Base-by-base conservation (phyloP, 1,140 invertebrate species). In the Pseudomyrmex flavicornis region DNA sequence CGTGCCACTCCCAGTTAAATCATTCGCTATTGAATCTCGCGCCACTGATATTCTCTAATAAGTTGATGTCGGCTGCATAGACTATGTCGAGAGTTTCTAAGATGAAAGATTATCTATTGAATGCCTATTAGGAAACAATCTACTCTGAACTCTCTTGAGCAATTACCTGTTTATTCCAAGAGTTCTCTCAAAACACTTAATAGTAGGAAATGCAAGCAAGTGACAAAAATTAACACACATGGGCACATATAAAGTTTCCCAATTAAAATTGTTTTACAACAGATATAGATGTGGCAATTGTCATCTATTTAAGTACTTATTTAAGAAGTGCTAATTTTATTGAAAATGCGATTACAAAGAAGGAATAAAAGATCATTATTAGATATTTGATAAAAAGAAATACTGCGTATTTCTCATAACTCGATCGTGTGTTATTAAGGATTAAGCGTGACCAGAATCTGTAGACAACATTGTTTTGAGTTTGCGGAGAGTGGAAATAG, bases 371-470 rank as follows among this genome's bases (percentile, higher is more conserved):
- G 22, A 46, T 77, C 35, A 56, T 68, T 77, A 68, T 46, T 15
- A 20, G 46, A 10, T 56, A 59, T 10, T 58, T 59, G 5, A 13
- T 70, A 79, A 17, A 17, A 17, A 17, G 17, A 17, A 17, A 17
- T 17, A 69, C 69, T 70, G n/a, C 52, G 58, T 69, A 69, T 58
- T 35, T 59, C 20, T 58, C 35, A 20, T 68, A 68, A 77, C 63
- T 79, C 52, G 54, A 79, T 79, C 68, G 20, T 46, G 52, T 70
- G 17, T 79, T 77, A 48, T 65, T 79, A 69, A 22, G 54, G 44
- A 79, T 79, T 79, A 79, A 79, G 35, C 54, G 68, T 50, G 76
- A 79, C 65, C 56, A 46, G 76, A 79, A 79, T 69, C 65, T 58
- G 52, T 69, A 79, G 17, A 44, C 44, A 79, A 79, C 65, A 69